Percentiles rank a stretch among this genome's conserved stretches.
phyloP scores from a whole-genome alignment of 1,140 invertebrate species.

The Galleria mellonella region DNA sequence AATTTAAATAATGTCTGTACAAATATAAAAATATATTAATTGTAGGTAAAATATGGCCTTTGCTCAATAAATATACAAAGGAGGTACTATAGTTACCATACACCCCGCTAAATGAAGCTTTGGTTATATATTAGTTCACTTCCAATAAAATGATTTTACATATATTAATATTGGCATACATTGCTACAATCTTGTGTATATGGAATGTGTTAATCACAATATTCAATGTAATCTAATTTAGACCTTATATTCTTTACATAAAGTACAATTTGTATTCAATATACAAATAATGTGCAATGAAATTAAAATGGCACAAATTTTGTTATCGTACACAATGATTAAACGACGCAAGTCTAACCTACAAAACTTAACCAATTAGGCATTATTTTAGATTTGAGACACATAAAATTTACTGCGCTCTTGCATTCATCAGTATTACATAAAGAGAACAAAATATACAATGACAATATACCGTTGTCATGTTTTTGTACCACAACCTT shows the following conservation, averaged over 20 bases:
- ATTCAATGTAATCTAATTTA: neutral
- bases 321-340: constrained; percentile 10
- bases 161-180: constrained; percentile 3
- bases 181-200: constrained; percentile 1
- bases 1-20: constrained; percentile 40
- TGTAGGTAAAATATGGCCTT: constrained; percentile 49
- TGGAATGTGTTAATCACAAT: constrained; percentile 30
- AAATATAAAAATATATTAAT: constrained; percentile 62
- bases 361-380: constrained; percentile 1
- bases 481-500: too few species aligned
- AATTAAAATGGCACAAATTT: constrained; percentile 44
- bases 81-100: constrained; percentile 5
- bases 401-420: constrained; percentile 4
- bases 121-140: constrained; percentile 21
- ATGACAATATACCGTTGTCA: too few species aligned
- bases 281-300: constrained; percentile 15
- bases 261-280: constrained; percentile 2
- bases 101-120: constrained; percentile 23
- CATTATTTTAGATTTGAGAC: constrained; percentile 10
- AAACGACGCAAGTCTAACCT: neutral
- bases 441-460: too few species aligned
- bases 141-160: constrained; percentile 7
- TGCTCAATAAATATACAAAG: constrained; percentile 14
- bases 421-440: too few species aligned
- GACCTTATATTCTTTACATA: neutral